These are phyloP conservation scores for Atta cephalotes DNA, from an alignment of 1,140 invertebrate genomes.

Conservation along the genomic window DNA sequence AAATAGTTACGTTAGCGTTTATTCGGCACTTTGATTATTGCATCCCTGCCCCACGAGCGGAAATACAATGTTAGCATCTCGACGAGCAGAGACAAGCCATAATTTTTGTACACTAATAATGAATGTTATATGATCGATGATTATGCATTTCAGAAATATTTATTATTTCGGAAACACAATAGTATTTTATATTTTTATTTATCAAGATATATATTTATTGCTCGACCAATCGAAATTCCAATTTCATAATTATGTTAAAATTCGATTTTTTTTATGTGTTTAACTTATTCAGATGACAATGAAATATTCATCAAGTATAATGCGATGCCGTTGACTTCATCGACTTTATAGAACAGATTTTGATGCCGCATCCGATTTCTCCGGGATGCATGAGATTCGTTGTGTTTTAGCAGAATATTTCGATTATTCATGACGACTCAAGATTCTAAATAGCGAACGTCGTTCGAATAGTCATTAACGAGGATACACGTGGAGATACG, in stretches of 20 bases:
- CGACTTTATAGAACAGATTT: constrained; percentile 55
- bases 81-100: neutral
- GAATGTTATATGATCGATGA: constrained; percentile 7
- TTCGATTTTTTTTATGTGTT: constrained; percentile 57
- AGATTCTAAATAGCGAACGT: constrained; percentile 44
- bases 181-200: constrained; percentile 14
- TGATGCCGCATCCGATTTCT: constrained; percentile 31
- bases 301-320: constrained; percentile 41
- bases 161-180: constrained; percentile 10
- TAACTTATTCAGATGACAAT: constrained; percentile 21
- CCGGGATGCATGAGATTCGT: constrained; percentile 56
- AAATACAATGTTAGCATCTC: constrained; percentile 26
- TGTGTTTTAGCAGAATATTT: constrained; percentile 66
- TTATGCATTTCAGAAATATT: constrained; percentile 14
- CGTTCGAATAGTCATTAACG: constrained; percentile 61
- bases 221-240: neutral
- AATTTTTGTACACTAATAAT: constrained; percentile 1
- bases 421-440: constrained; percentile 73
- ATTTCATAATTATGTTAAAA: constrained; percentile 57
- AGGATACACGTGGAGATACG: constrained; percentile 52
- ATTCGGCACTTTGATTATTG: constrained; percentile 22
- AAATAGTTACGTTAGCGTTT: constrained; percentile 45
- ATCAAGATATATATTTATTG: neutral
- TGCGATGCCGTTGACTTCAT: constrained; percentile 49
- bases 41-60: neutral